phyloP scores from a whole-genome alignment of 1,140 invertebrate genomes.

The Magallana angulata region DNA sequence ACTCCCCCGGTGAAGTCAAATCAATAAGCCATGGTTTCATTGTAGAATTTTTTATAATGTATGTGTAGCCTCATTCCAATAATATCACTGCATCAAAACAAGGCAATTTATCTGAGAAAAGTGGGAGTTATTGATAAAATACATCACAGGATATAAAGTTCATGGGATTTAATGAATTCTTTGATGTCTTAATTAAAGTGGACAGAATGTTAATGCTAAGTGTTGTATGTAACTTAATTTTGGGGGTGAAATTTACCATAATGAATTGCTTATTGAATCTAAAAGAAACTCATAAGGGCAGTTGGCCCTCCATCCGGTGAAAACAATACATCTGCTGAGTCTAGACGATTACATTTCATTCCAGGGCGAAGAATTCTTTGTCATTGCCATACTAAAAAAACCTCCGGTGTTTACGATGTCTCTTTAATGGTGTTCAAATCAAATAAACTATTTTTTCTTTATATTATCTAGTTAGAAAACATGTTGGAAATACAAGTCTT shows the following conservation, averaged over 20 bases:
- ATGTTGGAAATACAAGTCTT: neutral
- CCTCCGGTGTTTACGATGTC: conserved; percentile 10
- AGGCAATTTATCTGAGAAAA: neutral
- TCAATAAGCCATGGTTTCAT: neutral
- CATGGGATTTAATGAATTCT: neutral
- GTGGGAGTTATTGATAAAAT: neutral
- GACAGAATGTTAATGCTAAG: neutral
- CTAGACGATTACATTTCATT: conserved; percentile 4
- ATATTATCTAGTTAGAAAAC: conserved; percentile 4
- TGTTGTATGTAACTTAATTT: too few relatives aligned
- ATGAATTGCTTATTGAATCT: neutral
- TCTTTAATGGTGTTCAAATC: conserved; percentile 6
- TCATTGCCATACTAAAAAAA: conserved; percentile 28
- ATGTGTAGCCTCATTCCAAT: neutral
- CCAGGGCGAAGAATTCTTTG: neutral
- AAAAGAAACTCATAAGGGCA: neutral
- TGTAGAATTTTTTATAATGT: neutral
- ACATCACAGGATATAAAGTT: neutral
- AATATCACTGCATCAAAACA: neutral
- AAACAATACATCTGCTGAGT: conserved; percentile 10
- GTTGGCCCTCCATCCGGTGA: neutral
- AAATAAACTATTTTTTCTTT: neutral
- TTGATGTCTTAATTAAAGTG: neutral
- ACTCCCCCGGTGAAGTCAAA: neutral
- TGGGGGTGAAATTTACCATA: too few relatives aligned